These are phyloP conservation scores for Emmelina monodactyla DNA, from an alignment of 2,888 invertebrate genomes.

Conservation along the genomic window DNA sequence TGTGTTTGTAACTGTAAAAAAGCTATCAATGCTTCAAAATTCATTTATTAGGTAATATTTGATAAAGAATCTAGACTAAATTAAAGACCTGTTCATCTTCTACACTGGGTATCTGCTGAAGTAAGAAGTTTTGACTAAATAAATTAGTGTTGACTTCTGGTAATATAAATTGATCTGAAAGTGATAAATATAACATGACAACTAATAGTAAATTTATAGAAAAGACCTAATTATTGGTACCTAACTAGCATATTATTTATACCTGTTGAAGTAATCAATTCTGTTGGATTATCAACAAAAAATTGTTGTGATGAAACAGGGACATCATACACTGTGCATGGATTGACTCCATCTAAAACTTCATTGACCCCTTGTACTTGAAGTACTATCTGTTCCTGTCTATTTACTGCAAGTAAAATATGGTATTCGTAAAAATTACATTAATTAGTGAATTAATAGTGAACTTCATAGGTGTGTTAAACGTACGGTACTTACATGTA, in stretches of 20 bases:
- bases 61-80: no score
- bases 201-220: no score
- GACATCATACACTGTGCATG: slow-evolving; percentile 37
- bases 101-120: slow-evolving; percentile 29
- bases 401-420: slow-evolving; percentile 32
- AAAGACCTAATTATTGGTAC: no score
- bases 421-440: no score
- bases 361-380: slow-evolving; percentile 35
- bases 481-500: slow-evolving; percentile 22
- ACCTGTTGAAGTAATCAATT: slow-evolving; percentile 11
- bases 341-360: slow-evolving; percentile 19
- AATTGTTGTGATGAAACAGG: slow-evolving; percentile 39
- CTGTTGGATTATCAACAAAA: slow-evolving; percentile 34
- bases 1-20: no score
- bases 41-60: no score
- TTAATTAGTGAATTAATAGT: neutral
- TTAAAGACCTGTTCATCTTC: slow-evolving; percentile 30
- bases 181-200: no score
- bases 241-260: no score
- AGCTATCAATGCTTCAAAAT: no score
- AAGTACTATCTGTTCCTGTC: slow-evolving; percentile 39
- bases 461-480: neutral
- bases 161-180: slow-evolving; percentile 39
- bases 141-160: slow-evolving; percentile 28
- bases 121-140: slow-evolving; percentile 34